Conservation (phyloP, 2,113 vertebrate genomes). For the Turnix velox region DNA sequence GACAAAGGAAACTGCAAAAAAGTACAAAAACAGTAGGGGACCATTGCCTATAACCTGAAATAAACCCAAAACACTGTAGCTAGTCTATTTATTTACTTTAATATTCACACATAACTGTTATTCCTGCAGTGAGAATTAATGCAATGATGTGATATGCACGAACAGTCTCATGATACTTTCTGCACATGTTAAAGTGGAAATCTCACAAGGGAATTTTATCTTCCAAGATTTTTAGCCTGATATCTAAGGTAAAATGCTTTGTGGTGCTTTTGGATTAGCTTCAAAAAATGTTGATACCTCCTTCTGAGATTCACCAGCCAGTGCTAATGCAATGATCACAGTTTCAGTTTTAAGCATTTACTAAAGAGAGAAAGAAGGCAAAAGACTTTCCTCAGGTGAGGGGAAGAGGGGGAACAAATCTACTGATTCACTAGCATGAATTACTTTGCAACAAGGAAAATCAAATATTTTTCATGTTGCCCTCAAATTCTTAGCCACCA, state of each 20-base stretch:
- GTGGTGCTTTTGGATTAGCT: constrained; percentile 12
- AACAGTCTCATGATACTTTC: constrained; percentile 7
- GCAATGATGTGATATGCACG: background rate
- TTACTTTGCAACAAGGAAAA: background rate
- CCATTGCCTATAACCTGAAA: constrained; percentile 16
- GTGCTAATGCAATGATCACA: constrained; percentile 20
- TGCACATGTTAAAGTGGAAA: background rate
- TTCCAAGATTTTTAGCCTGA: constrained; percentile 48
- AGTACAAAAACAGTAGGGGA: background rate
- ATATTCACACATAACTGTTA: constrained; percentile 12
- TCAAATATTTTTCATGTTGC: background rate
- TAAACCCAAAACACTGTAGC: constrained; percentile 6
- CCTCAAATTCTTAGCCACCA: background rate
- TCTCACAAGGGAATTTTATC: constrained; percentile 56
- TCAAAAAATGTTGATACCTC: constrained; percentile 30
- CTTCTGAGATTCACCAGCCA: constrained; percentile 18
- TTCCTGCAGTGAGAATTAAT: constrained; percentile 26
- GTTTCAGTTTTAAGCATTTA: background rate
- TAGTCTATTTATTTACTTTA: constrained; percentile 28
- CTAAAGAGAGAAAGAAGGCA: background rate
- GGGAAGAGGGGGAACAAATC: background rate
- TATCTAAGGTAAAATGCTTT: constrained; percentile 30
- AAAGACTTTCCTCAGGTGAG: background rate
- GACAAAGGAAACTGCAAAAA: background rate
- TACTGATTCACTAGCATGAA: background rate